Evolutionary conservation across 1,140 invertebrate species (phyloP).

Genomic region (Saccostrea echinata): DNA sequence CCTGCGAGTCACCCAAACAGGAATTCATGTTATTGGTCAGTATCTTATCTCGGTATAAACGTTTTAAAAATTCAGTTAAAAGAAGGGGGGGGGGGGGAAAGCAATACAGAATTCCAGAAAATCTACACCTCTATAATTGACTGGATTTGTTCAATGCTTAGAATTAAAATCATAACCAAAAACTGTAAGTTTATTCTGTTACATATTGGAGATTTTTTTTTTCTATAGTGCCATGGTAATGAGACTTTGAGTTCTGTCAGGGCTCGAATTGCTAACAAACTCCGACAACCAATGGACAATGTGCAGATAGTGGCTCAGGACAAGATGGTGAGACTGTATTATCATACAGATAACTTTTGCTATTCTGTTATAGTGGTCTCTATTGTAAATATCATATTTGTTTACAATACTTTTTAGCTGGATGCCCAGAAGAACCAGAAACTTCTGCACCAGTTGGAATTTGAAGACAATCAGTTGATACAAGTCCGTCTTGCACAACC

Average conservation of each 20-base stretch:
- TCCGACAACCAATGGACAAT: conserved; percentile 76
- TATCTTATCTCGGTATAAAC: background rate
- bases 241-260: conserved; percentile 80
- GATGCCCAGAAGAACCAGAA: conserved; percentile 78
- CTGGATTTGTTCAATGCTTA: no score
- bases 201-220: conserved; percentile 23
- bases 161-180: no score
- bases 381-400: background rate
- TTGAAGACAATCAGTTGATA: conserved; percentile 78
- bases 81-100: no score
- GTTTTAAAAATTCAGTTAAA: no score
- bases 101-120: no score
- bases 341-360: background rate
- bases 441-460: conserved; percentile 78
- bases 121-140: no score
- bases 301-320: conserved; percentile 79
- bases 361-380: background rate
- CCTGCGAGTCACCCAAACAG: conserved; percentile 79
- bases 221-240: conserved; percentile 79
- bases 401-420: conserved; percentile 66
- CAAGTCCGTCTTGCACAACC: conserved; percentile 71
- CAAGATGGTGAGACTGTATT: conserved; percentile 70
- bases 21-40: conserved; percentile 79
- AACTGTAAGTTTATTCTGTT: background rate
- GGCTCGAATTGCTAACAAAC: conserved; percentile 75